A percentile compares a stretch with the other conserved stretches of the same genome.
Conservation (phyloP, 2,797 vertebrate species). For the Sciaenops ocellatus region DNA sequence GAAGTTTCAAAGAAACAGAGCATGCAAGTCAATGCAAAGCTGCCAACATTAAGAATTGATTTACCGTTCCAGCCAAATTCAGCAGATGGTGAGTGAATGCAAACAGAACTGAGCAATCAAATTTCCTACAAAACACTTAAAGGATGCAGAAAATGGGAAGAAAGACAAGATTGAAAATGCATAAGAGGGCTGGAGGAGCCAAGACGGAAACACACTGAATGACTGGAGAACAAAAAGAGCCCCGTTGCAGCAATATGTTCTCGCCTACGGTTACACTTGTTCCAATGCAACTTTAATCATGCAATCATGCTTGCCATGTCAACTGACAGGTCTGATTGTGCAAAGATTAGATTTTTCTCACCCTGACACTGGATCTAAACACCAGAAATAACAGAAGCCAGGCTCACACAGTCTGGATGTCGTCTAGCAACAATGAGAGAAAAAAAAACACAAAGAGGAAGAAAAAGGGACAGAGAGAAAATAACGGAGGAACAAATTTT, state of each 20-base stretch:
- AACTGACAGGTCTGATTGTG: slow-evolving; percentile 53
- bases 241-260: slow-evolving; percentile 59
- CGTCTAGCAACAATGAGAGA: not conserved
- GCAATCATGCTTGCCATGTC: slow-evolving; percentile 50
- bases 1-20: slow-evolving; percentile 34
- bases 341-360: slow-evolving; percentile 48
- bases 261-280: slow-evolving; percentile 68
- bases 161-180: slow-evolving; percentile 33
- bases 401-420: slow-evolving; percentile 13
- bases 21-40: slow-evolving; percentile 48
- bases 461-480: not conserved
- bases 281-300: slow-evolving; percentile 70
- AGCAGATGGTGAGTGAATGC: slow-evolving; percentile 80
- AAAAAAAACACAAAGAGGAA: not conserved
- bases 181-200: slow-evolving; percentile 35
- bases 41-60: slow-evolving; percentile 75
- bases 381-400: slow-evolving; percentile 34
- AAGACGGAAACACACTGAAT: slow-evolving; percentile 51
- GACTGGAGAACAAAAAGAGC: slow-evolving; percentile 57
- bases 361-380: slow-evolving; percentile 40
- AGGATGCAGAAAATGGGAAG: slow-evolving; percentile 47
- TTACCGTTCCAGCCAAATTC: slow-evolving; percentile 68
- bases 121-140: slow-evolving; percentile 67
- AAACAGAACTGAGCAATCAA: slow-evolving; percentile 72
- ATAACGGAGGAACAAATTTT: slow-evolving; percentile 15